phyloP scores from a whole-genome alignment of 2,113 vertebrate genomes.

The Prochilodus magdalenae region DNA sequence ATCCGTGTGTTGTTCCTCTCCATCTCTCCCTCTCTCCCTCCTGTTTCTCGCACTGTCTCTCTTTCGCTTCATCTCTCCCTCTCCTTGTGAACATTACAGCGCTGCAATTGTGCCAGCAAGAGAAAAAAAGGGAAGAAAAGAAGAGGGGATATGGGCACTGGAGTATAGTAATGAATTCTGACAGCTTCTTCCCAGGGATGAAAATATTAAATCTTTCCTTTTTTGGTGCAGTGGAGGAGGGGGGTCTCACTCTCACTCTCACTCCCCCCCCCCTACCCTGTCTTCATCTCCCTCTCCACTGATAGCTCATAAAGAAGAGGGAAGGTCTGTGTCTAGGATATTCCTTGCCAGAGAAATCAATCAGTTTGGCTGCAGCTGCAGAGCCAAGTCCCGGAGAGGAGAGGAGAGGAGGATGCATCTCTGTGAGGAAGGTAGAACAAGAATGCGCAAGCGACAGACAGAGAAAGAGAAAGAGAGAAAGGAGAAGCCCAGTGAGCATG shows the following conservation, averaged over 20 bases:
- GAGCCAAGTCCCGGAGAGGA: conserved; percentile 55
- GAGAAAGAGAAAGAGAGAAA: conserved; percentile 14
- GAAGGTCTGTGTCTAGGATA: conserved; percentile 54
- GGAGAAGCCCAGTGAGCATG: conserved; percentile 27
- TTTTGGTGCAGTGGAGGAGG: conserved; percentile 52
- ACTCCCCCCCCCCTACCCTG: background rate
- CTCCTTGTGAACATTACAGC: conserved; percentile 25
- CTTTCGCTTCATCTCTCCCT: background rate
- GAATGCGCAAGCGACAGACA: background rate
- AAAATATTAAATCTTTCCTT: conserved; percentile 71
- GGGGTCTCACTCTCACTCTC: conserved; percentile 44
- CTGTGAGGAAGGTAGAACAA: conserved; percentile 34
- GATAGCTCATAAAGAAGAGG: conserved; percentile 46
- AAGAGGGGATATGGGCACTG: conserved; percentile 29
- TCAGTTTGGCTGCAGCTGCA: conserved; percentile 65
- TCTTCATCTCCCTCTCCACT: conserved; percentile 34
- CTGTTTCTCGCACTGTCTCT: background rate
- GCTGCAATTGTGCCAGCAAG: conserved; percentile 32
- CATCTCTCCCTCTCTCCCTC: background rate
- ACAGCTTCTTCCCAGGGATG: conserved; percentile 66
- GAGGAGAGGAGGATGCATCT: background rate
- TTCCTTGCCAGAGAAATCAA: conserved; percentile 65
- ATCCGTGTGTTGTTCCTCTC: conserved; percentile 55
- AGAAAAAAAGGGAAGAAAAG: conserved; percentile 11
- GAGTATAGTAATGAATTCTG: conserved; percentile 69